Evolutionary conservation across 2,888 invertebrate species (phyloP).

Genomic region (Acrocera orbiculus): DNA sequence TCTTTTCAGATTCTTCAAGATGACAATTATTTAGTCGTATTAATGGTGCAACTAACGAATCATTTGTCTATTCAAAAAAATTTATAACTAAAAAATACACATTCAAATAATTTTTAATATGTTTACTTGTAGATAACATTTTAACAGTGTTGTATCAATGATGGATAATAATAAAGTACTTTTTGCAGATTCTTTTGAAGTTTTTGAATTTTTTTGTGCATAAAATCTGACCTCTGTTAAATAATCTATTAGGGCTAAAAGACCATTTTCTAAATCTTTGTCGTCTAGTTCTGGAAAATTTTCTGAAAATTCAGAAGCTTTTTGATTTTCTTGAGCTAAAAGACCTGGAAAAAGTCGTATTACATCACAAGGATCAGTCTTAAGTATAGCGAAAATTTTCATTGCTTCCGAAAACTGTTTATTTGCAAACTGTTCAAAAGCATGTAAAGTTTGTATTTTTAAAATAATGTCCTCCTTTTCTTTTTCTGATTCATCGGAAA

Average conservation of each 20-base stretch:
- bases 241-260: conserved; percentile 78
- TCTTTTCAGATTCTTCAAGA: conserved; percentile 81
- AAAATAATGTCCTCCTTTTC: conserved; percentile 66
- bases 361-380: conserved; percentile 88
- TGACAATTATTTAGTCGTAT: conserved; percentile 84
- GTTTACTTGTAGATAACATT: conserved; percentile 82
- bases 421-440: conserved; percentile 78
- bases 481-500: conserved; percentile 62
- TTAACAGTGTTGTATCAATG: conserved; percentile 91
- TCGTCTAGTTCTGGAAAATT: conserved; percentile 42
- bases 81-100: not conserved
- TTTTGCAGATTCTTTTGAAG: conserved; percentile 21
- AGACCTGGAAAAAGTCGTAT: conserved; percentile 88
- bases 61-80: conserved; percentile 60
- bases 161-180: conserved; percentile 59
- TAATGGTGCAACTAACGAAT: conserved; percentile 81
- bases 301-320: conserved; percentile 3
- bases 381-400: conserved; percentile 73
- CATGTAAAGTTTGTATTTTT: conserved; percentile 78
- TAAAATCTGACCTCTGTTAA: conserved; percentile 56
- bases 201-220: conserved; percentile 31
- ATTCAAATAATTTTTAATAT: conserved; percentile 3
- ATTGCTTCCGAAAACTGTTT: conserved; percentile 81
- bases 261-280: conserved; percentile 70
- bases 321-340: conserved; percentile 27